Evolutionary conservation across 2,888 invertebrate genomes (phyloP), one percentile per base, ranked within the genome.

Genomic region (Portevinia maculata): DNA sequence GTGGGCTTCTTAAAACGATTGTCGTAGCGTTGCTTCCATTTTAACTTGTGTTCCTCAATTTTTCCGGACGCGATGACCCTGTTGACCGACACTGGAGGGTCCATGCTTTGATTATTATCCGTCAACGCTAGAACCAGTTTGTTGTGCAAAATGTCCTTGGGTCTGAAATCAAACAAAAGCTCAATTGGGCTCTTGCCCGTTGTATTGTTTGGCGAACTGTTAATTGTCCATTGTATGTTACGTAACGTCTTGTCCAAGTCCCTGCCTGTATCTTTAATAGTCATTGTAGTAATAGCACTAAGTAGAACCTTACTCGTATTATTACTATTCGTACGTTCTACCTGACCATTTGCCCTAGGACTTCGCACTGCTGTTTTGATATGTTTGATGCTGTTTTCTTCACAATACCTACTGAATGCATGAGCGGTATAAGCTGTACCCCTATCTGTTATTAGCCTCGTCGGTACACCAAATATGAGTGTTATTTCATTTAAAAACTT

Each of bases 301-400:
- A 6, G 44, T 8, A 65, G 1, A 9, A 50, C 44, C 28, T 57
- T 17, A 17, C 73, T 78, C n/a, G 32, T 64, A 0, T n/a, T n/a
- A n/a, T n/a, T n/a, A n/a, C n/a, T n/a, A n/a, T n/a, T n/a, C n/a
- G n/a, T n/a, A n/a, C 85, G 13, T 39, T 86, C 84, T 7, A 67
- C 59, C 21, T 85, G 85, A 0, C 85, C 85, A 65, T 86, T 86
- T 1, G 78, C 84, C 24, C 60, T 62, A 17, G 60, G 60, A 1
- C 46, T 62, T 62, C 48, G 32, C 8, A 62, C 41, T 8, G 60
- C 50, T 0, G 62, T 62, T 32, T 62, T 62, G 1, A 62, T 62
- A 65, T 3, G 86, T 1, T 21, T 4, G 9, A 46, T 46, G 5
- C 9, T 21, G 3, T 46, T 46, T 3, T 46, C 46, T 3, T 21